Percentiles rank a stretch among this genome's conserved stretches.
Evolutionary conservation across 2,888 invertebrate species (phyloP).

Genomic region (Smittia sp.): DNA sequence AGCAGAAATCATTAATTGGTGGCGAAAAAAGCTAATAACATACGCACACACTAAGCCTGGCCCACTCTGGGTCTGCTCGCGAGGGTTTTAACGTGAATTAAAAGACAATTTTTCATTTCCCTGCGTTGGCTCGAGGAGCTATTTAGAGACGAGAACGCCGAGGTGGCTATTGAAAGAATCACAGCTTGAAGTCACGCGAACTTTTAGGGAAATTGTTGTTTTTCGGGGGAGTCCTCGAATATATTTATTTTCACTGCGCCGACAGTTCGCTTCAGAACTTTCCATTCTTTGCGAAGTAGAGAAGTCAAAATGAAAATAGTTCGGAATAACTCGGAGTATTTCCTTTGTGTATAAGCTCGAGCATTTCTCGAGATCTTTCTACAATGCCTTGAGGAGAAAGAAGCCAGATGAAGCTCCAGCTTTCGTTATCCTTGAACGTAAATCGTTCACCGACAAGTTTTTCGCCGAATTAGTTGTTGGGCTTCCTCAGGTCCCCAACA

Average conservation of each 20-base stretch:
- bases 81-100: neutral
- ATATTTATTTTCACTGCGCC: neutral
- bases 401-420: no score
- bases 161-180: constrained; percentile 28
- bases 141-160: constrained; percentile 4
- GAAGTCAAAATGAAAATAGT: neutral
- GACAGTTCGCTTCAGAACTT: neutral
- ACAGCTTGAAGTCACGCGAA: constrained; percentile 35
- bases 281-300: neutral
- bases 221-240: neutral
- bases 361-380: no score
- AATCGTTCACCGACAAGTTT: no score
- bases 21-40: neutral
- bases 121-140: neutral
- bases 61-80: neutral
- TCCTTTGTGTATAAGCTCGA: no score
- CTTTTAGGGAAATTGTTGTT: neutral
- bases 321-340: no score
- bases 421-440: no score
- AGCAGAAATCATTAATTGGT: no score
- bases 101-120: neutral
- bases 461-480: no score
- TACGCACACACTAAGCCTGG: neutral
- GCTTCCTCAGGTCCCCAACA: no score
- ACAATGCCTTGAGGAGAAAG: no score